Conservation (phyloP, 2,888 invertebrate genomes). For the Diadromus collaris region DNA sequence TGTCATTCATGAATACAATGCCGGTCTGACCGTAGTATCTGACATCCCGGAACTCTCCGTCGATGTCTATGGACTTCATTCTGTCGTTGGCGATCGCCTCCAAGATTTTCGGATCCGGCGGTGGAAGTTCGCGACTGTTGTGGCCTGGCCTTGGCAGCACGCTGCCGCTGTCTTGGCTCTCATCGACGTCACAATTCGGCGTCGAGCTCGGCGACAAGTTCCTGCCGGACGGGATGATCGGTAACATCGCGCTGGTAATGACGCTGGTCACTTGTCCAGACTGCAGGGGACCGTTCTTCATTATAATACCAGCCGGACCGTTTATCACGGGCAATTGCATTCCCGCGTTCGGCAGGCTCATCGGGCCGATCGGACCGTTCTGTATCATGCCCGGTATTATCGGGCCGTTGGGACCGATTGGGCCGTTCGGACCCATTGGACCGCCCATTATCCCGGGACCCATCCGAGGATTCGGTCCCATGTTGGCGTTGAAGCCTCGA, state of each 20-base stretch:
- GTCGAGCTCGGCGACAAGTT: conserved; percentile 68
- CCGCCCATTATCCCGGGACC: conserved; percentile 70
- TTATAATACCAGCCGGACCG: conserved; percentile 69
- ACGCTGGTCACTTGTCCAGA: conserved; percentile 55
- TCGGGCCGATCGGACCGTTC: conserved; percentile 70
- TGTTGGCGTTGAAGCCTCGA: conserved; percentile 72
- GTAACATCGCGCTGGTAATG: conserved; percentile 61
- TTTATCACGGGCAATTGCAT: conserved; percentile 67
- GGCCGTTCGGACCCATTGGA: conserved; percentile 65
- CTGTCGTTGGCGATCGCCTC: conserved; percentile 85
- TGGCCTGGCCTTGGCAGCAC: conserved; percentile 45
- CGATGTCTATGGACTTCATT: conserved; percentile 91
- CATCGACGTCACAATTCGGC: conserved; percentile 69
- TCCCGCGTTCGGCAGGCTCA: conserved; percentile 66
- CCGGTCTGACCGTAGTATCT: conserved; percentile 93
- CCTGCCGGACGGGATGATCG: conserved; percentile 51
- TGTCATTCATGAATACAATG: conserved; percentile 91
- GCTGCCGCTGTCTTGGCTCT: conserved; percentile 59
- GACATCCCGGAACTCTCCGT: conserved; percentile 90
- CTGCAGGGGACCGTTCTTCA: conserved; percentile 70
- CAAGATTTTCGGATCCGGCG: conserved; percentile 79
- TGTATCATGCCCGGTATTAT: conserved; percentile 69
- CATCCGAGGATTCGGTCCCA: conserved; percentile 72
- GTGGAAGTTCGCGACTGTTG: conserved; percentile 77
- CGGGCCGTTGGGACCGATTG: conserved; percentile 64